Conservation (phyloP, 2,888 invertebrate genomes). For the Orthosia cruda region DNA sequence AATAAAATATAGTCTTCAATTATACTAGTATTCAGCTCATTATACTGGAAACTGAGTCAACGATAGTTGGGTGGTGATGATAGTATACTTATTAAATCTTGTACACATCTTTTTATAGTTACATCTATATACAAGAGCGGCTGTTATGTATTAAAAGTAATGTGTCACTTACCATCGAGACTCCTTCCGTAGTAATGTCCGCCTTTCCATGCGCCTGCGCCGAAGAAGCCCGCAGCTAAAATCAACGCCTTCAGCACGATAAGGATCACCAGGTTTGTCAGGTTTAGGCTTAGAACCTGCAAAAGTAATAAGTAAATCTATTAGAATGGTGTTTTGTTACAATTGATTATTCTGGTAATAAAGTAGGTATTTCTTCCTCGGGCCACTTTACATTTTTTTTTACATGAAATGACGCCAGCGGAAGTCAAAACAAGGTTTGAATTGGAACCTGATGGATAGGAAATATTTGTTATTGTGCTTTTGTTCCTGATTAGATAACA, state of each 20-base stretch:
- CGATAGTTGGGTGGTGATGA: too few species aligned
- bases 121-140: not conserved
- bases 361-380: not conserved
- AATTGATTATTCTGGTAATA: not conserved
- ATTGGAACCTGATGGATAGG: not conserved
- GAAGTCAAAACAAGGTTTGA: not conserved
- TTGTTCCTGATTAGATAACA: conserved; percentile 13
- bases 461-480: not conserved
- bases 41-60: too few species aligned
- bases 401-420: not conserved
- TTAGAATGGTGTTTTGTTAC: not conserved
- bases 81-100: not conserved
- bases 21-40: too few species aligned
- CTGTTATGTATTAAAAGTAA: conserved; percentile 10
- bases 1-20: too few species aligned
- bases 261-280: conserved; percentile 95
- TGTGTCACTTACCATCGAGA: conserved; percentile 88
- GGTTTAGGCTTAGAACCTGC: conserved; percentile 95
- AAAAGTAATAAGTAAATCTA: conserved; percentile 30
- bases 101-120: not conserved
- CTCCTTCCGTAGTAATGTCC: conserved; percentile 91
- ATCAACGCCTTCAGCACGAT: conserved; percentile 96
- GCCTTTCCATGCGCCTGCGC: conserved; percentile 93
- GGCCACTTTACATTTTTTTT: not conserved
- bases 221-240: conserved; percentile 95